Percentiles rank a stretch among this genome's conserved stretches.
phyloP scores from a whole-genome alignment of 2,113 vertebrate species.

The Potamarius usumacintae region DNA sequence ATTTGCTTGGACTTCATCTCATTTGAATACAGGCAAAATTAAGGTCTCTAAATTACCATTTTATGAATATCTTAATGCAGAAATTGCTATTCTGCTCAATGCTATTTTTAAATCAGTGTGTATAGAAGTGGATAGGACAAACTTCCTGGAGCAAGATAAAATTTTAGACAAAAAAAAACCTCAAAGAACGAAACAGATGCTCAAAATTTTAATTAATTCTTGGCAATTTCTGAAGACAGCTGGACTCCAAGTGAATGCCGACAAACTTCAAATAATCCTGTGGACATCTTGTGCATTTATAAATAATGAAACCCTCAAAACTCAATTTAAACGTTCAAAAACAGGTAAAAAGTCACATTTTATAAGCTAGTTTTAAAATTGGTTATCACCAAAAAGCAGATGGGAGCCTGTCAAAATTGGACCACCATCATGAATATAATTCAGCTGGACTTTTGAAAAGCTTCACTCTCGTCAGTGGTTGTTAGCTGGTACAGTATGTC shows the following conservation, averaged over 20 bases:
- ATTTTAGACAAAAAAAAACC: not conserved
- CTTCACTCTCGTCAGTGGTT: not conserved
- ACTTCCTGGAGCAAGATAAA: not conserved
- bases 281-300: not conserved
- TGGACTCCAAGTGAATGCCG: not conserved
- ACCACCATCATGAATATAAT: not conserved
- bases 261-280: not conserved
- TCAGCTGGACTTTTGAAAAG: not conserved
- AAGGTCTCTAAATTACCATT: not conserved
- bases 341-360: not conserved
- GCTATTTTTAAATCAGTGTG: not conserved
- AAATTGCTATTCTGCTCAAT: not conserved
- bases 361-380: not conserved
- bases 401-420: not conserved
- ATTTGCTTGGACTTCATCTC: slow-evolving; percentile 27
- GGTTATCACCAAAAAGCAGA: not conserved
- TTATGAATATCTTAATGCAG: not conserved
- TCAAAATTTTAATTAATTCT: not conserved
- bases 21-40: slow-evolving; percentile 7
- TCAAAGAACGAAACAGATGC: not conserved
- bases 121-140: not conserved
- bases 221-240: not conserved
- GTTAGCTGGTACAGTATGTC: not conserved
- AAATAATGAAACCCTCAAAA: not conserved
- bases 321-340: not conserved